These are phyloP conservation scores for Cerceris ruficornis DNA, from an alignment of 2,888 invertebrate genomes.

Conservation along the genomic window DNA sequence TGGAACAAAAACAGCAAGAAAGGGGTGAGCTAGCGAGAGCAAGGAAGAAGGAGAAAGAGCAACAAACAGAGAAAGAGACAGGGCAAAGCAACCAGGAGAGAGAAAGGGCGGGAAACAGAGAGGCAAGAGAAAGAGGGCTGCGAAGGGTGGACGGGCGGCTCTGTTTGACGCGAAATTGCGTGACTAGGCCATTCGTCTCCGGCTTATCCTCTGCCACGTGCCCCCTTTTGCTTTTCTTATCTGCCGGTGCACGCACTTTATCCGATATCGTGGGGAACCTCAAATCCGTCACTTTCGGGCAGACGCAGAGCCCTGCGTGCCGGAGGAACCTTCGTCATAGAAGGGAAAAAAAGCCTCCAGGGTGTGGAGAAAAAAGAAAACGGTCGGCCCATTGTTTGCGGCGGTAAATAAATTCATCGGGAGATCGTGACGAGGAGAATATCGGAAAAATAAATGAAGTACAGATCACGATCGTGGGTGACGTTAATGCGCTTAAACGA, in stretches of 20 bases:
- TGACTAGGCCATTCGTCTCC: conserved; percentile 74
- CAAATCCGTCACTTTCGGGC: conserved; percentile 58
- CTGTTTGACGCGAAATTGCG: conserved; percentile 68
- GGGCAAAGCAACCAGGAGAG: too few species aligned
- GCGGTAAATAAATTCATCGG: conserved; percentile 4
- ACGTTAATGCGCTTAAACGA: not conserved
- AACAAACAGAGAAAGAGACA: too few species aligned
- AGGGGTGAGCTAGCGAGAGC: too few species aligned
- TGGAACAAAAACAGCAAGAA: too few species aligned
- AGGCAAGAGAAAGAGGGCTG: not conserved
- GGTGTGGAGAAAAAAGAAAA: conserved; percentile 7
- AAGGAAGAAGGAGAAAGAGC: too few species aligned
- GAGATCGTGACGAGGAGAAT: conserved; percentile 1
- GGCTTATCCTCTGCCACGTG: conserved; percentile 72
- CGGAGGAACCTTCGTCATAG: conserved; percentile 17
- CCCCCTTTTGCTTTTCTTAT: conserved; percentile 63
- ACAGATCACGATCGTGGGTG: not conserved
- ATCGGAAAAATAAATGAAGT: conserved; percentile 14
- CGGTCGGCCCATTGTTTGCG: conserved; percentile 4
- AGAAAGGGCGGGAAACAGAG: too few species aligned
- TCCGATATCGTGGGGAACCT: conserved; percentile 63
- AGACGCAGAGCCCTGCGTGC: conserved; percentile 26
- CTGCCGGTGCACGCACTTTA: conserved; percentile 65
- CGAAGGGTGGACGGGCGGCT: conserved; percentile 10
- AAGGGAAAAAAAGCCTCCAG: not conserved